These are phyloP conservation scores for Odobenus rosmarus DNA, from an alignment of 2,113 vertebrate species.

Conservation along the genomic window DNA sequence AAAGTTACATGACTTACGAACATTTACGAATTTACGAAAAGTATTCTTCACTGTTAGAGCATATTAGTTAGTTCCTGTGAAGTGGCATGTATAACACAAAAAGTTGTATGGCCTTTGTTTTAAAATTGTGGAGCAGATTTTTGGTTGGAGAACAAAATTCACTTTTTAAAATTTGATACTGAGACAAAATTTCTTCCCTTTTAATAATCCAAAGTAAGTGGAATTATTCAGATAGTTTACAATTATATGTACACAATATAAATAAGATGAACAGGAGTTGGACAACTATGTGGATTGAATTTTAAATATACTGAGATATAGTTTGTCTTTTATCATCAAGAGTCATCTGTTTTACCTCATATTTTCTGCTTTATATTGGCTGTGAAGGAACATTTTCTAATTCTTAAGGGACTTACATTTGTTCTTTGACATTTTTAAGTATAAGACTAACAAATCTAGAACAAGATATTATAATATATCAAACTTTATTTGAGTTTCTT, in stretches of 20 bases:
- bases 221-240: background rate
- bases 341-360: background rate
- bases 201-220: background rate
- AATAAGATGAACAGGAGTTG: background rate
- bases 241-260: background rate
- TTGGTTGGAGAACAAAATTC: background rate
- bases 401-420: background rate
- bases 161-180: background rate
- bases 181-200: background rate
- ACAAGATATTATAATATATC: background rate
- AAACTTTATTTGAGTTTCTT: background rate
- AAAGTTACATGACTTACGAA: background rate
- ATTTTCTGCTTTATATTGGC: background rate
- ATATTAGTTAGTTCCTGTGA: background rate
- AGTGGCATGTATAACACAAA: background rate
- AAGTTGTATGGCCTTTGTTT: background rate
- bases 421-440: background rate
- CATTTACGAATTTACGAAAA: background rate
- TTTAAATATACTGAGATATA: background rate
- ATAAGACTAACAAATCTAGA: background rate
- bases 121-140: background rate
- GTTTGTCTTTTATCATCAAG: background rate
- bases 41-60: background rate
- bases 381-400: background rate
- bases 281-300: background rate